phyloP scores from a whole-genome alignment of 1,140 invertebrate species.

The Scaptodrosophila lebanonensis region DNA sequence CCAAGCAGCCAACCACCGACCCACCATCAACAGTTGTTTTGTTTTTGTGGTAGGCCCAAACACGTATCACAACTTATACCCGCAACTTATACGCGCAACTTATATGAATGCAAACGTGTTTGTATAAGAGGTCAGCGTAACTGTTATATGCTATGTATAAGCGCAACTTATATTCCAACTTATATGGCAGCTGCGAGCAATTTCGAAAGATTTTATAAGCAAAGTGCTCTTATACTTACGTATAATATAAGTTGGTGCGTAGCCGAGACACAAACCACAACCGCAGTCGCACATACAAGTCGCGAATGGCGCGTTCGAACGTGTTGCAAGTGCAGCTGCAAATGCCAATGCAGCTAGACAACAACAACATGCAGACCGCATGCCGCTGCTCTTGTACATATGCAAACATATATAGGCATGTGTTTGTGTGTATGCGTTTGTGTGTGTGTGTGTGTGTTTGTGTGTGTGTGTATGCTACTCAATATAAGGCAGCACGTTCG shows the following conservation, averaged over 20 bases:
- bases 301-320: slow-evolving; percentile 17
- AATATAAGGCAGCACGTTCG: too few species aligned
- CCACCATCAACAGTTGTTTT: too few species aligned
- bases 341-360: slow-evolving; percentile 33
- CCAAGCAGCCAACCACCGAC: too few species aligned
- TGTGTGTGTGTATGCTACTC: too few species aligned
- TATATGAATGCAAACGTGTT: background rate
- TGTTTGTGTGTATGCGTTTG: too few species aligned
- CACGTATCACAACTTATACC: background rate
- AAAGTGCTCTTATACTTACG: background rate
- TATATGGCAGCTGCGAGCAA: too few species aligned
- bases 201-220: slow-evolving; percentile 7
- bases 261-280: slow-evolving; percentile 28
- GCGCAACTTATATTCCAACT: background rate
- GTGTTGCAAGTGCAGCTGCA: background rate
- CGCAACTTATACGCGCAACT: slow-evolving; percentile 14
- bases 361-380: too few species aligned
- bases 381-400: too few species aligned
- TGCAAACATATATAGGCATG: too few species aligned
- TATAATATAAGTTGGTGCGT: slow-evolving; percentile 23
- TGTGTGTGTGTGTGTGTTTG: too few species aligned
- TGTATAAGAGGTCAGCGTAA: slow-evolving; percentile 7
- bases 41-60: too few species aligned
- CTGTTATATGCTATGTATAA: slow-evolving; percentile 41
- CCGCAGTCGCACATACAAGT: too few species aligned